Conservation (phyloP, 2,113 vertebrate species). For the Hipposideros armiger region DNA sequence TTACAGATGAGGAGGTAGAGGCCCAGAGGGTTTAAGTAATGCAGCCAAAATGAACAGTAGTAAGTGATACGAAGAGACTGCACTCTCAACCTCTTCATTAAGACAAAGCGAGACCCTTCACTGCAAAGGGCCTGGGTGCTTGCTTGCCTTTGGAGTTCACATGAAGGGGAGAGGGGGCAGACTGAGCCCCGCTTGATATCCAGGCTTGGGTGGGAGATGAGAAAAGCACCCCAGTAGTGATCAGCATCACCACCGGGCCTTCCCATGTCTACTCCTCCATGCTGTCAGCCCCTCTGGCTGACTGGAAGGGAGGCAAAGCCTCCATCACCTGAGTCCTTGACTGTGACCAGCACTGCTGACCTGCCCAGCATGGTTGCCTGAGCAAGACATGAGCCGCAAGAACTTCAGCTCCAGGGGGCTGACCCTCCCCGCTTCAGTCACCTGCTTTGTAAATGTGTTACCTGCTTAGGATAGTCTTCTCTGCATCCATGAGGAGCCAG, state of each 20-base stretch:
- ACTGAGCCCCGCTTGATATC: background rate
- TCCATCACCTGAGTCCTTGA: too few relatives aligned
- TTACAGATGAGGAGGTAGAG: background rate
- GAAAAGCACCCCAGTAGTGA: background rate
- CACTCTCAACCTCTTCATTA: background rate
- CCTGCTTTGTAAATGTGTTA: slow-evolving; percentile 71
- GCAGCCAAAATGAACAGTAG: background rate
- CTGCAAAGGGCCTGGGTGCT: background rate
- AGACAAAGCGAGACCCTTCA: background rate
- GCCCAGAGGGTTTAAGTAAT: background rate
- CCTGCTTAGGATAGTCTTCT: slow-evolving; percentile 83
- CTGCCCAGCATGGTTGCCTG: background rate
- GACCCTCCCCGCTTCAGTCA: background rate
- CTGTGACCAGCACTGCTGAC: background rate
- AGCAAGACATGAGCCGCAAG: background rate
- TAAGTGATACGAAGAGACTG: background rate
- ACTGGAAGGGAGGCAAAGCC: background rate
- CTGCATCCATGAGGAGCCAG: slow-evolving; percentile 83
- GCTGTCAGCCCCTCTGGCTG: background rate
- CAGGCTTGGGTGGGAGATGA: background rate
- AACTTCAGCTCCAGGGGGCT: background rate
- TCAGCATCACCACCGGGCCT: background rate
- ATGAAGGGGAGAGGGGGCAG: background rate
- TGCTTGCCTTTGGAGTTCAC: background rate
- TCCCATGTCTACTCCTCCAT: background rate